phyloP scores from a whole-genome alignment of 2,888 invertebrate genomes.

The Leptarthrus brevirostris region DNA sequence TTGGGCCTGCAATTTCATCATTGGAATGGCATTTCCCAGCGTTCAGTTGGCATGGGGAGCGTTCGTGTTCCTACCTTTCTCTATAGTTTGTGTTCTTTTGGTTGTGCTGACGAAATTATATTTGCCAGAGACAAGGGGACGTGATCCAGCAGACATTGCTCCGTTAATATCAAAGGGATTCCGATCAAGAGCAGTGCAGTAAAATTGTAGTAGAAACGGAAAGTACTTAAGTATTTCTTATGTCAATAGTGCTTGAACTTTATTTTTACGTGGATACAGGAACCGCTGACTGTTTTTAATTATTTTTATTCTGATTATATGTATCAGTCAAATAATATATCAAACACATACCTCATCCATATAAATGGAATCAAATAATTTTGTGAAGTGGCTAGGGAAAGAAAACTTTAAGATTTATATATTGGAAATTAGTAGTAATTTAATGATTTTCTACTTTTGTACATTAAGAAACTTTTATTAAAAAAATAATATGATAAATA shows the following conservation, averaged over 20 bases:
- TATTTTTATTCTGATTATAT: too few species aligned
- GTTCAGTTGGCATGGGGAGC: conserved; percentile 75
- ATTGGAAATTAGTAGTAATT: too few species aligned
- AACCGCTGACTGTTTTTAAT: too few species aligned
- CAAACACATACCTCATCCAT: too few species aligned
- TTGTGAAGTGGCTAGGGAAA: too few species aligned
- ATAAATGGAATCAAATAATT: too few species aligned
- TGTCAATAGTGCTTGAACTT: background rate
- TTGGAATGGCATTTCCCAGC: conserved; percentile 81
- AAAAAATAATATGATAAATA: too few species aligned
- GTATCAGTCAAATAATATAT: too few species aligned
- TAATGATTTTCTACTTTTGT: too few species aligned
- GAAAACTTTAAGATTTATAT: too few species aligned
- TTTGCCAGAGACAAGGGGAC: conserved; percentile 81
- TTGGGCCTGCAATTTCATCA: conserved; percentile 89
- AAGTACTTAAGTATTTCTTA: background rate
- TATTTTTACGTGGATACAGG: too few species aligned
- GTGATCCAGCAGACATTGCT: conserved; percentile 74
- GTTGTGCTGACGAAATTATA: conserved; percentile 71
- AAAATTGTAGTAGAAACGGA: background rate
- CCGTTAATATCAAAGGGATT: conserved; percentile 74
- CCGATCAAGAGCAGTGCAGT: conserved; percentile 63
- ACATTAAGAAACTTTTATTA: too few species aligned
- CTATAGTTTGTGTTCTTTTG: conserved; percentile 65
- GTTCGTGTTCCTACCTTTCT: conserved; percentile 82